Evolutionary conservation across 2,888 invertebrate genomes (phyloP).

Genomic region (Schrankia costaestrigalis): DNA sequence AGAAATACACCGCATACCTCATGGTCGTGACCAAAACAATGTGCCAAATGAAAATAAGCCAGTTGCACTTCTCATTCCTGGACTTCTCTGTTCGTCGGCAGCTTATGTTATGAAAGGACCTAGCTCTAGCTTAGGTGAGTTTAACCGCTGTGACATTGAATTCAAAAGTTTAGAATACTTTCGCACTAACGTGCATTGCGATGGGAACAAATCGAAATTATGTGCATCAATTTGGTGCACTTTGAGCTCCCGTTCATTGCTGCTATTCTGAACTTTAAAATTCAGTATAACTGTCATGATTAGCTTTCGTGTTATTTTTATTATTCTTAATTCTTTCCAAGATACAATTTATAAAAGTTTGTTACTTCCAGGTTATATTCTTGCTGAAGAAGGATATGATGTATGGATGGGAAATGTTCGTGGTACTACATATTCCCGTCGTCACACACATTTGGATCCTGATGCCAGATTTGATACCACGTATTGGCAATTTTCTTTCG

Average conservation of each 20-base stretch:
- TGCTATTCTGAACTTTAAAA: too few species aligned
- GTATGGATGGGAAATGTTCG: constrained; percentile 90
- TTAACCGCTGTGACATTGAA: background rate
- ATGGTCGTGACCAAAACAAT: constrained; percentile 41
- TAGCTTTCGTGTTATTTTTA: background rate
- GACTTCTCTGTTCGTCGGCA: constrained; percentile 52
- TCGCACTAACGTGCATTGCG: background rate
- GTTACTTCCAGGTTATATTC: constrained; percentile 45
- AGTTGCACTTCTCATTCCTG: constrained; percentile 47
- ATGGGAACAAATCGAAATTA: background rate
- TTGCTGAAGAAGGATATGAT: constrained; percentile 84
- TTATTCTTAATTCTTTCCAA: background rate
- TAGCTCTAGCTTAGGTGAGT: constrained; percentile 42
- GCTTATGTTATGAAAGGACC: constrained; percentile 49
- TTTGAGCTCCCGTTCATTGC: too few species aligned
- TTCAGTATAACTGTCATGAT: background rate
- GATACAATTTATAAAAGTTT: too few species aligned
- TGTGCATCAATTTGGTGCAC: too few species aligned
- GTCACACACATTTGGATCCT: constrained; percentile 40
- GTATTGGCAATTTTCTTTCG: constrained; percentile 61
- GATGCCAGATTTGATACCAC: constrained; percentile 20
- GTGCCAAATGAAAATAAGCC: constrained; percentile 25
- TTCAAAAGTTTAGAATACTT: background rate
- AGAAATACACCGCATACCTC: constrained; percentile 51
- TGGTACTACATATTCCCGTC: constrained; percentile 83